Evolutionary conservation across 2,888 invertebrate genomes (phyloP).

Genomic region (Tetranychus piercei): DNA sequence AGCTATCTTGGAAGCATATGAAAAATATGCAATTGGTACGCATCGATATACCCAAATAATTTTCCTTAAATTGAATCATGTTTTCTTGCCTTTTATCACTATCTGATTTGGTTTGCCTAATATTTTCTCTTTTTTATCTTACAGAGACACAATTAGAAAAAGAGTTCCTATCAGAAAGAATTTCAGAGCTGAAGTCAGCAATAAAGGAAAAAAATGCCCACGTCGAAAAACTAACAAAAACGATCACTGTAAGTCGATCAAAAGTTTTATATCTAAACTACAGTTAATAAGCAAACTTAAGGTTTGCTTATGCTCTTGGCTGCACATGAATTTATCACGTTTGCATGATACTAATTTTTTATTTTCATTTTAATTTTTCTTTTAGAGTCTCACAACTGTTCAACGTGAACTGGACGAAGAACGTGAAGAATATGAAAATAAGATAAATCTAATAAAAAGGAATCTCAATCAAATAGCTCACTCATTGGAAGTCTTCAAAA

Average conservation of each 20-base stretch:
- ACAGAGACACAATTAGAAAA: background rate
- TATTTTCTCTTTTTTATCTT: constrained; percentile 10
- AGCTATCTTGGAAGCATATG: constrained; percentile 33
- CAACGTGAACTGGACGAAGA: constrained; percentile 22
- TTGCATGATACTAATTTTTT: background rate
- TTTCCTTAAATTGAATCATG: background rate
- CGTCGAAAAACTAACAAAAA: too few species aligned
- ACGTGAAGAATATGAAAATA: constrained; percentile 17
- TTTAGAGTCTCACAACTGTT: constrained; percentile 22
- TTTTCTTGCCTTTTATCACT: too few species aligned
- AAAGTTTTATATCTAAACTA: too few species aligned
- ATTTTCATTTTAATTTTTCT: constrained; percentile 7
- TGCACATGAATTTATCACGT: too few species aligned
- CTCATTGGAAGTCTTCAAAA: too few species aligned
- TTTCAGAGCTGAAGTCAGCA: too few species aligned
- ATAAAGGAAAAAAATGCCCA: too few species aligned
- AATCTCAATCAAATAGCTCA: constrained; percentile 19
- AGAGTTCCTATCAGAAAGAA: too few species aligned
- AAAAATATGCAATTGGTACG: constrained; percentile 28
- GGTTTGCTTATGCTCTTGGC: too few species aligned
- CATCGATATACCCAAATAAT: background rate
- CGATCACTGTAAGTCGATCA: too few species aligned
- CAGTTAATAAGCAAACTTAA: too few species aligned
- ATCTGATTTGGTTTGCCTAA: background rate
- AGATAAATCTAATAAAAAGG: constrained; percentile 21